Evolutionary conservation across 2,888 invertebrate genomes (phyloP), one percentile per base, ranked within the genome.

Genomic region (Entomobrya proxima): DNA sequence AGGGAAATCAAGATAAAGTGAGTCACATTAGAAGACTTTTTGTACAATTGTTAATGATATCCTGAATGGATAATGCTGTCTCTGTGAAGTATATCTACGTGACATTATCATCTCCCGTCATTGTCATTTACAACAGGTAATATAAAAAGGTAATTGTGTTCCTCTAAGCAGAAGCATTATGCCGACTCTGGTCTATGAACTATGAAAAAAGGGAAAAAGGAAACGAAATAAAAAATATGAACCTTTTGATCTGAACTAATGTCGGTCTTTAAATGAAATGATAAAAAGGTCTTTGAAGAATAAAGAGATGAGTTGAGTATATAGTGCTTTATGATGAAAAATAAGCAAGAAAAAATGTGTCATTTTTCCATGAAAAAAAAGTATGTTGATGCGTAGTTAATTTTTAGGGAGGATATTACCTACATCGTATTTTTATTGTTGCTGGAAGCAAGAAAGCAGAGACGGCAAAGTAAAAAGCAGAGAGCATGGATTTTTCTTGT

Each of bases 201-300:
- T 4, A 64, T 11, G 24, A 69, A 40, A 13, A 74, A 27, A 3
- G 64, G 18, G n/a, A n/a, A 76, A 55, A 35, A 55, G 55, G 37
- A 52, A 55, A 55, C 24, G 32, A 55, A 50, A 55, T 21, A 75
- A 76, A 55, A 55, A 76, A 61, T 24, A 27, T 13, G 27, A 13
- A 35, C 37, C 52, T 76, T 76, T 76, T 50, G 50, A 18, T 7
- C 18, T 50, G 15, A 47, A 13, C 50, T 64, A 64, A 64, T 64
- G 32, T 69, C 40, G 44, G 44, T 18, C 44, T 13, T 24, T 27
- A 44, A 24, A 24, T 69, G 40, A 69, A 47, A 30, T 47, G 30
- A n/a, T 58, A 76, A 72, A 75, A 76, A 40, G 76, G 32, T 40
- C 55, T 52, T 37, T 37, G 13, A 35, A 61, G 7, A 61, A 61